Conservation (phyloP, 2,888 invertebrate genomes). For the Nemurella pictetii region DNA sequence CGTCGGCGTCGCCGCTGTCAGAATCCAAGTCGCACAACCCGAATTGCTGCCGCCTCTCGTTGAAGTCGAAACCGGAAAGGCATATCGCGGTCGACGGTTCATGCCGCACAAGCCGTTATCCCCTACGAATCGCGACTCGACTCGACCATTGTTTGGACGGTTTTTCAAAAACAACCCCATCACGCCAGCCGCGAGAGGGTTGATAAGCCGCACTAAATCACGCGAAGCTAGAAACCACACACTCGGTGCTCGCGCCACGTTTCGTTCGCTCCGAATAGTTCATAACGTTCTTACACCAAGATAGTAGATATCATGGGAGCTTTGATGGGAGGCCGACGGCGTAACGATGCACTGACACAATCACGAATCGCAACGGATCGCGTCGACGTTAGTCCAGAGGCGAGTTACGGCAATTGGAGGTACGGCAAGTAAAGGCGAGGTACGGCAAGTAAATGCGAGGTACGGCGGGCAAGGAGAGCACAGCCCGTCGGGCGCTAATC, state of each 20-base stretch:
- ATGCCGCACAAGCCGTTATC: not conserved
- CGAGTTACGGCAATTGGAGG: not conserved
- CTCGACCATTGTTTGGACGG: not conserved
- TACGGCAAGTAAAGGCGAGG: not conserved
- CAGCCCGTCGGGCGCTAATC: constrained; percentile 33
- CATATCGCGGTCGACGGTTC: too few relatives aligned
- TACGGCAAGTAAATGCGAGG: not conserved
- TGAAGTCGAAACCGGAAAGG: too few relatives aligned
- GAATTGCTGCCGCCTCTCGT: too few relatives aligned
- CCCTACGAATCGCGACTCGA: not conserved
- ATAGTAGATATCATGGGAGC: too few relatives aligned
- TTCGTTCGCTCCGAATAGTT: too few relatives aligned
- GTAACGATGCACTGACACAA: too few relatives aligned
- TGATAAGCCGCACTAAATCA: not conserved
- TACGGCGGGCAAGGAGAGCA: too few relatives aligned
- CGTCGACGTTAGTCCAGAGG: too few relatives aligned
- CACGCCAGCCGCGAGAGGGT: not conserved
- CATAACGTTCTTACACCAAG: too few relatives aligned
- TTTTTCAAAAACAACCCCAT: not conserved
- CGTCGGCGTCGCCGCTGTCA: not conserved
- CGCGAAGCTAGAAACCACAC: not conserved
- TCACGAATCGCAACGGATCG: not conserved
- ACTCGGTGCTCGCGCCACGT: not conserved
- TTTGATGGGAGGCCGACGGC: too few relatives aligned
- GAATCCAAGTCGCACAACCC: too few relatives aligned